phyloP scores from a whole-genome alignment of 1,140 invertebrate genomes.

The Chironomus tepperi region DNA sequence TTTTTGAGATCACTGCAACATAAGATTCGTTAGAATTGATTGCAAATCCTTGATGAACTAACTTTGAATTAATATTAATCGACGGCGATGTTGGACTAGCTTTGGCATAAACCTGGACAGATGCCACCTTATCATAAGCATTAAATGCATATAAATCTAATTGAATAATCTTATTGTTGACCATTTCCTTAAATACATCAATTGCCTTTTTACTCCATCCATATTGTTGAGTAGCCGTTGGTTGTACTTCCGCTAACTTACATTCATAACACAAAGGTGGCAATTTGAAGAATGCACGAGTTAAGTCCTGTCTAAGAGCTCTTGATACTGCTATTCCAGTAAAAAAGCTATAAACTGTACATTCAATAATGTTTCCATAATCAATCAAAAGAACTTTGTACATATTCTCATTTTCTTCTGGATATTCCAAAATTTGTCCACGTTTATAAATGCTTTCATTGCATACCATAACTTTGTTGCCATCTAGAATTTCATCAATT shows the following conservation, averaged over 20 bases:
- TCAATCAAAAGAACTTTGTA: background rate
- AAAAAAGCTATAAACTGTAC: background rate
- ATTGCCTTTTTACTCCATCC: conserved; percentile 53
- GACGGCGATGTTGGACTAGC: conserved; percentile 29
- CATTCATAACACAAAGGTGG: conserved; percentile 63
- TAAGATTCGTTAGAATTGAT: conserved; percentile 61
- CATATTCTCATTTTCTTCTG: background rate
- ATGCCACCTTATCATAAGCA: background rate
- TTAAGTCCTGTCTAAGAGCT: background rate
- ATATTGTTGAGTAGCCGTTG: conserved; percentile 46
- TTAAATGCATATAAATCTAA: conserved; percentile 28
- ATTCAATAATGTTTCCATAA: background rate
- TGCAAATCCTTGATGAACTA: conserved; percentile 53
- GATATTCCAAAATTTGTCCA: background rate
- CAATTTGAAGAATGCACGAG: background rate
- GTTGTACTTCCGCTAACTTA: conserved; percentile 54
- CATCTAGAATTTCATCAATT: background rate
- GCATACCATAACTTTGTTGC: conserved; percentile 28
- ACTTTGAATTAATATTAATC: conserved; percentile 49
- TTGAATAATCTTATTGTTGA: conserved; percentile 28
- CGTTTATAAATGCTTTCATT: background rate
- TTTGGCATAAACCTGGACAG: background rate
- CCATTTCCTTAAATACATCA: conserved; percentile 30
- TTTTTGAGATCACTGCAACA: conserved; percentile 52
- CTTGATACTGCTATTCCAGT: background rate